Base-by-base conservation (phyloP, 2,888 invertebrate genomes). In the Trissolcus japonicus region DNA sequence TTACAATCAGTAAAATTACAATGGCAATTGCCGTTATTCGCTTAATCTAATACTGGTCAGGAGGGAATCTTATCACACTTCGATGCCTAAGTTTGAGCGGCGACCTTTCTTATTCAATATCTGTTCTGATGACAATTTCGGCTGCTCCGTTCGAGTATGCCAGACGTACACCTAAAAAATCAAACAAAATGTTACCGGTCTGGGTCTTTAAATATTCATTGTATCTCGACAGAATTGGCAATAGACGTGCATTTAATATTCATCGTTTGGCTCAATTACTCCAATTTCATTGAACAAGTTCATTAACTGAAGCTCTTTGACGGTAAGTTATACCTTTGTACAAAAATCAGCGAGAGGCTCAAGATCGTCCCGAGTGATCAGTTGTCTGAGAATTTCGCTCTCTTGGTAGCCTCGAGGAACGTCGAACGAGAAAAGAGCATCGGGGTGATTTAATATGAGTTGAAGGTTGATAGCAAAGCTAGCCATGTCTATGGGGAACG, bases 401-500 rank as follows among this genome's bases (percentile, higher is more conserved):
- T 97, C 97, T 89, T 96, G 96, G 88, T 94, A 95, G 14, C 99
- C 99, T 69, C 96, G 93, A 83, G 95, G 94, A 72, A 96, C 96
- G 80, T 95, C 93, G 83, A 94, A 95, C 0, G 95, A 94, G 89
- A 99, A 97, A 78, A 91, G 90, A 0, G 95, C 96, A 46, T 94
- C 91, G 0, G 94, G 93, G 82, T 94, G 92, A 16, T 92, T 91
- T 4, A 95, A 89, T 54, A 97, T 91, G 66, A 96, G 89, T 16
- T 93, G 92, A 1, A 95, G 90, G 86, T 96, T 96, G 48, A 98
- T 94, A 6, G 95, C 97, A 86, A 98, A 98, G 0, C 97, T 98
- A 0, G 99, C 99, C 99, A 99, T 99, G 86, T 99, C 99, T 43
- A 98, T 93, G 0, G 99, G 98, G 90, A 98, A 99, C 0, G 95